These are phyloP conservation scores for Anabas testudineus DNA, from an alignment of 2,797 vertebrate genomes.

Conservation along the genomic window DNA sequence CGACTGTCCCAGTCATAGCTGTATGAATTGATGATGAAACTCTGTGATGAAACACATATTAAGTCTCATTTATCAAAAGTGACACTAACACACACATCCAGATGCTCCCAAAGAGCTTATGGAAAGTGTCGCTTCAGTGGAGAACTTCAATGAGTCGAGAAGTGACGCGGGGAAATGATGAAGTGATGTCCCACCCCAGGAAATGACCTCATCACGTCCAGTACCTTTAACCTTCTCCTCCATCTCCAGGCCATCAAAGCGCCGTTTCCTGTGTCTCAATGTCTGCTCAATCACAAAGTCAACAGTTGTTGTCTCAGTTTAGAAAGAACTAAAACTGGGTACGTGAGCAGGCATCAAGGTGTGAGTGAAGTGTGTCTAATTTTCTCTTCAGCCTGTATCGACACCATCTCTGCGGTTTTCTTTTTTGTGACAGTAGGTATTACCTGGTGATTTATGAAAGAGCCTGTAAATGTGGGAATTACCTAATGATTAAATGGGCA, in stretches of 20 bases:
- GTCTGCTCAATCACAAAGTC: background rate
- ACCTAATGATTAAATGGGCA: constrained; percentile 34
- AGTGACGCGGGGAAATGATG: constrained; percentile 15
- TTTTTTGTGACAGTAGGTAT: constrained; percentile 5
- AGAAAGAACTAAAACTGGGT: background rate
- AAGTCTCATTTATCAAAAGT: constrained; percentile 58
- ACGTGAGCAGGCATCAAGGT: background rate
- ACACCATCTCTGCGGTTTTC: background rate
- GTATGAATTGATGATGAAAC: constrained; percentile 52
- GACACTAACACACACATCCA: constrained; percentile 42
- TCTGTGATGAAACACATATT: constrained; percentile 56
- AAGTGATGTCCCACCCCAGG: constrained; percentile 28
- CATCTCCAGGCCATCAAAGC: constrained; percentile 17
- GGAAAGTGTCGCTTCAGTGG: constrained; percentile 35
- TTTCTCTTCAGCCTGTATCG: background rate
- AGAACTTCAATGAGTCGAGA: constrained; percentile 21
- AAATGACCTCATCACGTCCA: constrained; percentile 52
- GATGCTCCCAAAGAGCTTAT: constrained; percentile 33
- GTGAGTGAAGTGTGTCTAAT: background rate
- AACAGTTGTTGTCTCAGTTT: background rate
- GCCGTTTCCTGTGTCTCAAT: background rate
- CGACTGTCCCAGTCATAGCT: constrained; percentile 53
- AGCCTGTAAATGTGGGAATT: constrained; percentile 18
- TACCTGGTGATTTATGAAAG: constrained; percentile 29
- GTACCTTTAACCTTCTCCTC: constrained; percentile 37